phyloP scores from a whole-genome alignment of 2,113 vertebrate species.

The Puntigrus tetrazona region DNA sequence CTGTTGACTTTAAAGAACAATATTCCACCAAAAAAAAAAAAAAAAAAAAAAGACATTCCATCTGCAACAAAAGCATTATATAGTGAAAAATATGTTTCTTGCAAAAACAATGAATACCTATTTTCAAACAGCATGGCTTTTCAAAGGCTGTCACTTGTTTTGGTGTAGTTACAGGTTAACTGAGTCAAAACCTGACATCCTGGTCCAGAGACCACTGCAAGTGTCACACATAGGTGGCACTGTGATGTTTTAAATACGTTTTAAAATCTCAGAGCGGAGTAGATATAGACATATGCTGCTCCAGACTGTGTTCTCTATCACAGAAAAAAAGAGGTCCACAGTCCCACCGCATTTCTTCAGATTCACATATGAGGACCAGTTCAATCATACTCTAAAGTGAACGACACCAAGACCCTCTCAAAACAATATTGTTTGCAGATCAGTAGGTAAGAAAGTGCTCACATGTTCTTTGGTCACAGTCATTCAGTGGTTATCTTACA shows the following conservation, averaged over 20 bases:
- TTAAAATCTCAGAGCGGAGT: no score
- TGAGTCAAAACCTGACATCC: neutral
- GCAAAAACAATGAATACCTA: neutral
- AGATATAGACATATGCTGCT: no score
- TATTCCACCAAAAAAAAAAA: no score
- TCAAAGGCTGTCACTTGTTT: no score
- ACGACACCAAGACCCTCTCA: neutral
- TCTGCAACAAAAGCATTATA: no score
- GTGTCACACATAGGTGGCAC: neutral
- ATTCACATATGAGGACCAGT: neutral
- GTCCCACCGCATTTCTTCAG: no score
- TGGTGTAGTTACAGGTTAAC: neutral
- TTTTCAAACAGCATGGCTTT: neutral
- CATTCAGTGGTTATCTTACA: neutral
- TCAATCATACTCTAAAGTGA: neutral
- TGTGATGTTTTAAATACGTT: neutral
- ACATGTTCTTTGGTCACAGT: neutral
- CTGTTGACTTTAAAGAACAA: neutral
- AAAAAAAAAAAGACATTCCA: no score
- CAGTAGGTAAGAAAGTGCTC: neutral
- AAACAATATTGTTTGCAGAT: neutral
- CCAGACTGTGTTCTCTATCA: no score
- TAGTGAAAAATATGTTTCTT: neutral
- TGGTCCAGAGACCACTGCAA: neutral
- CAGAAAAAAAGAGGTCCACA: no score